A percentile compares a stretch with the other conserved stretches of the same genome.
These are phyloP conservation scores for Holothuria glaberrima DNA, from an alignment of 35 echinoderm and acorn worm species.

Conservation along the genomic window DNA sequence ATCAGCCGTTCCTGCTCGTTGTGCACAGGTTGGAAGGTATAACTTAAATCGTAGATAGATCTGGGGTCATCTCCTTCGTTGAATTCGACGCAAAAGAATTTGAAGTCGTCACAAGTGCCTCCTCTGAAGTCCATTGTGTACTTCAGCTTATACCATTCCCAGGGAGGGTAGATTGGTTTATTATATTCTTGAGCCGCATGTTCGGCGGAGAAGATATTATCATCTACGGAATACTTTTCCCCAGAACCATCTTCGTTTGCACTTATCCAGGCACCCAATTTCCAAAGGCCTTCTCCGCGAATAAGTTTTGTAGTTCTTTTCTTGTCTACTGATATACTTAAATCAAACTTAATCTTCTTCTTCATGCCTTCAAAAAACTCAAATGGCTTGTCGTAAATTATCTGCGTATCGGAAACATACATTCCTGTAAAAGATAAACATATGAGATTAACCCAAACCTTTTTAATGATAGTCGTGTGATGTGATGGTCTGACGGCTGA, in stretches of 20 bases:
- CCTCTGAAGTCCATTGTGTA: neutral
- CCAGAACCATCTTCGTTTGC: conserved; percentile 18
- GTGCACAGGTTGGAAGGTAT: neutral
- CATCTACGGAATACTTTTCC: conserved; percentile 3
- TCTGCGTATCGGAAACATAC: neutral
- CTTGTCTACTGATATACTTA: neutral
- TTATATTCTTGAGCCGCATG: conserved; percentile 19
- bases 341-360: conserved; percentile 32
- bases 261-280: conserved; percentile 28
- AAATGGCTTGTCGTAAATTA: neutral
- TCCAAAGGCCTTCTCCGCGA: conserved; percentile 25
- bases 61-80: neutral
- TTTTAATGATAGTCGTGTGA: too few relatives aligned
- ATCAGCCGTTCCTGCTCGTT: conserved; percentile 7
- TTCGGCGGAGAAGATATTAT: neutral
- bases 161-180: conserved; percentile 16
- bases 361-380: neutral
- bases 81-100: conserved; percentile 35
- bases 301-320: neutral
- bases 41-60: neutral
- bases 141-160: conserved; percentile 17
- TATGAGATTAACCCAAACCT: too few relatives aligned
- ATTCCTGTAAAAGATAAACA: neutral
- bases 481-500: too few relatives aligned
- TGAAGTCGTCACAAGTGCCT: conserved; percentile 19